Percentiles rank a stretch among this genome's conserved stretches.
Evolutionary conservation across 2,888 invertebrate species (phyloP).

Genomic region (Harpalus rubripes): DNA sequence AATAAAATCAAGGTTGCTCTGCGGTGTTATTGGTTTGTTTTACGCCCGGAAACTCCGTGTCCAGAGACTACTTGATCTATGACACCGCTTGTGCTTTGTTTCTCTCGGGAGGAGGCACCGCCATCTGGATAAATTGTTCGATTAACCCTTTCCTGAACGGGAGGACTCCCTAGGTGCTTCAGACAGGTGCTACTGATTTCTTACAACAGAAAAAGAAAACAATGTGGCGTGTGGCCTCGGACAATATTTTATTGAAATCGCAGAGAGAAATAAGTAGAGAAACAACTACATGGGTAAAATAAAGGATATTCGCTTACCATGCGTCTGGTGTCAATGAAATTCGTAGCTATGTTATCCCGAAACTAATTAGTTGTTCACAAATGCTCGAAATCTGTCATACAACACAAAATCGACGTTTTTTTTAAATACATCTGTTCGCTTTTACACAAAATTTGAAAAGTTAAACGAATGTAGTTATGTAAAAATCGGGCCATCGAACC

Average conservation of each 20-base stretch:
- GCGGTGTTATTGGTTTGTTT: conserved; percentile 36
- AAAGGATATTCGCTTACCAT: too few species aligned
- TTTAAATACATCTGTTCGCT: too few species aligned
- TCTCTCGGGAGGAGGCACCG: conserved; percentile 19
- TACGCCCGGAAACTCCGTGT: conserved; percentile 14
- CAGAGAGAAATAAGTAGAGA: neutral
- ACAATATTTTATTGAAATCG: neutral
- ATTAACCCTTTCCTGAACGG: conserved; percentile 42
- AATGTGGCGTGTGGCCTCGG: neutral
- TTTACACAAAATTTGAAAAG: too few species aligned
- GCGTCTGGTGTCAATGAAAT: too few species aligned
- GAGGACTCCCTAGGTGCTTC: conserved; percentile 3
- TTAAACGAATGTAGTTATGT: too few species aligned
- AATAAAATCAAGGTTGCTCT: conserved; percentile 34
- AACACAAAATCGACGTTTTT: too few species aligned
- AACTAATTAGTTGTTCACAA: too few species aligned
- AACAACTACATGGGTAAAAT: too few species aligned
- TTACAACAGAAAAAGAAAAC: conserved; percentile 10
- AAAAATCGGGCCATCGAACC: too few species aligned
- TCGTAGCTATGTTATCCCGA: too few species aligned
- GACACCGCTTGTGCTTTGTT: conserved; percentile 50
- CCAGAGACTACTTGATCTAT: conserved; percentile 58
- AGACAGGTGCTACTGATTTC: conserved; percentile 35
- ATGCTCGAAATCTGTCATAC: too few species aligned
- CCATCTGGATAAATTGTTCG: conserved; percentile 53